These are phyloP conservation scores for Stictonetta naevosa DNA, from an alignment of 2,113 vertebrate genomes.

Conservation along the genomic window DNA sequence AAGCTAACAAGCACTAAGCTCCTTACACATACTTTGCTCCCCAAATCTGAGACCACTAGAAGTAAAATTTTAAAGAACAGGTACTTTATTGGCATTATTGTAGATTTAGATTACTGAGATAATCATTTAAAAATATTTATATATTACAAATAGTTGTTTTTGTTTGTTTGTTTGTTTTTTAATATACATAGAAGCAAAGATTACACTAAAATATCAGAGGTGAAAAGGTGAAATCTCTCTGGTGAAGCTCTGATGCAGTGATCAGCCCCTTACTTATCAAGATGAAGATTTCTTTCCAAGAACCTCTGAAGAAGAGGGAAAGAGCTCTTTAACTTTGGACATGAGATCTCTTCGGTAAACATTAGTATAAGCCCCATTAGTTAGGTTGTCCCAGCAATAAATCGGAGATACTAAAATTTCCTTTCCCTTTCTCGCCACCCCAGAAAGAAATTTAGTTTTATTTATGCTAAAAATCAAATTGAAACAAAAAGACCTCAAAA, in stretches of 20 bases:
- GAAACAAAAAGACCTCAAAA: background rate
- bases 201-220: background rate
- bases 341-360: background rate
- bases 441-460: background rate
- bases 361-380: background rate
- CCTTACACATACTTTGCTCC: background rate
- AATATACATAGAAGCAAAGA: background rate
- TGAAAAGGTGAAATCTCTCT: background rate
- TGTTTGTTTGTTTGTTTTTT: background rate
- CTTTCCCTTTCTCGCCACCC: background rate
- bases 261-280: background rate
- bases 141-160: background rate
- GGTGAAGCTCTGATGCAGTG: accelerated
- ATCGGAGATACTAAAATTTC: background rate
- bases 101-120: background rate
- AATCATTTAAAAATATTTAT: background rate
- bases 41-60: background rate
- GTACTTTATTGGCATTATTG: background rate
- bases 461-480: background rate
- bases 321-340: background rate
- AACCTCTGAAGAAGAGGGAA: background rate
- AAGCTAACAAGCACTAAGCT: background rate
- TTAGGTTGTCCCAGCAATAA: background rate
- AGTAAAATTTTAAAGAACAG: background rate
- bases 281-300: background rate